Conservation (phyloP, 2,888 invertebrate species). For the Nephrocerus scutellatus region DNA sequence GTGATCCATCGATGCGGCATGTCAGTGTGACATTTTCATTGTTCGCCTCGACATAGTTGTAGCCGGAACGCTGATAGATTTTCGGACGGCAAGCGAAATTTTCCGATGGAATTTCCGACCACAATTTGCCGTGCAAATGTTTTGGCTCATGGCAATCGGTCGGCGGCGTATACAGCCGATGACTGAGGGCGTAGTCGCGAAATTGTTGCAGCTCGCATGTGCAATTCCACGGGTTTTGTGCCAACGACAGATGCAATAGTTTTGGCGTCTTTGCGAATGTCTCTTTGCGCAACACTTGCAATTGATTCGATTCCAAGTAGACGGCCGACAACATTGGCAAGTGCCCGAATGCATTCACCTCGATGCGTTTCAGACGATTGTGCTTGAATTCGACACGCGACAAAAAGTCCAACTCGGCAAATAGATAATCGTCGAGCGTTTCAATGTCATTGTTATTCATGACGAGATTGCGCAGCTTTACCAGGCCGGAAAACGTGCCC, state of each 20-base stretch:
- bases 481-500: slow-evolving; percentile 64
- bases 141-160: slow-evolving; percentile 68
- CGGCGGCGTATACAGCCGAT: slow-evolving; percentile 66
- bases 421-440: slow-evolving; percentile 66
- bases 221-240: slow-evolving; percentile 82
- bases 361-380: slow-evolving; percentile 64
- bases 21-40: slow-evolving; percentile 63
- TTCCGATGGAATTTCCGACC: slow-evolving; percentile 63
- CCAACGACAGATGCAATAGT: slow-evolving; percentile 65
- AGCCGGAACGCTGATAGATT: slow-evolving; percentile 50
- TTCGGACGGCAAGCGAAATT: slow-evolving; percentile 79
- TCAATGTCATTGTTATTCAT: slow-evolving; percentile 70
- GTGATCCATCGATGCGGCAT: slow-evolving; percentile 57
- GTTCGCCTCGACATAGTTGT: slow-evolving; percentile 56
- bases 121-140: slow-evolving; percentile 60
- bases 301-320: slow-evolving; percentile 65
- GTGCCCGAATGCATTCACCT: slow-evolving; percentile 63
- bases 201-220: slow-evolving; percentile 76
- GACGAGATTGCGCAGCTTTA: slow-evolving; percentile 62
- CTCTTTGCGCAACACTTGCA: slow-evolving; percentile 60
- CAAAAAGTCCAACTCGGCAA: slow-evolving; percentile 64
- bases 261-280: slow-evolving; percentile 60
- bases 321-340: slow-evolving; percentile 62
- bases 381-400: slow-evolving; percentile 71
- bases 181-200: slow-evolving; percentile 66